These are phyloP conservation scores for Palaemon carinicauda DNA, from an alignment of 1,140 invertebrate genomes.

Conservation along the genomic window DNA sequence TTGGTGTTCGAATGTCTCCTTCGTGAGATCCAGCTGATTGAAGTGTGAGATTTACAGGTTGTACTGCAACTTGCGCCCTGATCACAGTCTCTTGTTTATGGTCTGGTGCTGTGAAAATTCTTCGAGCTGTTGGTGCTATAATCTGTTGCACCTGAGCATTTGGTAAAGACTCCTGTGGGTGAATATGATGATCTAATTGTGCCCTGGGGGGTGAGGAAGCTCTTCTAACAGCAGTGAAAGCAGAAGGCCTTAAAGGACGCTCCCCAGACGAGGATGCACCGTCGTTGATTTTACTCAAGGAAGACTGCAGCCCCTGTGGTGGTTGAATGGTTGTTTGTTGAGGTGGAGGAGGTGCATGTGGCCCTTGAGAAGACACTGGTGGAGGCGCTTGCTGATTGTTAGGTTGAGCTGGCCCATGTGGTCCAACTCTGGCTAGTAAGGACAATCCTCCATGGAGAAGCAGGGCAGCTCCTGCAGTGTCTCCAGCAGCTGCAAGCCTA, in stretches of 20 bases:
- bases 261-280: constrained; percentile 49
- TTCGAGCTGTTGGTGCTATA: constrained; percentile 19
- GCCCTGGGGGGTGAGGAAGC: constrained; percentile 9
- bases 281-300: constrained; percentile 33
- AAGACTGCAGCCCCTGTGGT: constrained; percentile 1
- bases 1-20: constrained; percentile 5
- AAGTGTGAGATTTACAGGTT: constrained; percentile 30
- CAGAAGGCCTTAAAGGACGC: constrained; percentile 11
- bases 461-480: constrained; percentile 42
- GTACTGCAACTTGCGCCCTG: constrained; percentile 40
- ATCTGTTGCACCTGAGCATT: not conserved
- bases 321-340: not conserved
- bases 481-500: constrained; percentile 47
- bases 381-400: constrained; percentile 8
- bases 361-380: not conserved
- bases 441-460: constrained; percentile 51
- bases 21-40: not conserved
- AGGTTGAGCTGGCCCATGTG: not conserved
- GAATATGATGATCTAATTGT: not conserved
- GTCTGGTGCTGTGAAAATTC: constrained; percentile 3
- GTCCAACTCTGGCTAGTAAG: constrained; percentile 23
- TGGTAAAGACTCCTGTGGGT: not conserved
- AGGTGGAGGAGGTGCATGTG: not conserved
- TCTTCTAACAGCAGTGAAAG: constrained; percentile 37
- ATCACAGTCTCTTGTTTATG: constrained; percentile 35